A percentile compares a stretch with the other conserved stretches of the same genome.
Conservation (phyloP, 2,888 invertebrate genomes). For the Acronicta leporina region DNA sequence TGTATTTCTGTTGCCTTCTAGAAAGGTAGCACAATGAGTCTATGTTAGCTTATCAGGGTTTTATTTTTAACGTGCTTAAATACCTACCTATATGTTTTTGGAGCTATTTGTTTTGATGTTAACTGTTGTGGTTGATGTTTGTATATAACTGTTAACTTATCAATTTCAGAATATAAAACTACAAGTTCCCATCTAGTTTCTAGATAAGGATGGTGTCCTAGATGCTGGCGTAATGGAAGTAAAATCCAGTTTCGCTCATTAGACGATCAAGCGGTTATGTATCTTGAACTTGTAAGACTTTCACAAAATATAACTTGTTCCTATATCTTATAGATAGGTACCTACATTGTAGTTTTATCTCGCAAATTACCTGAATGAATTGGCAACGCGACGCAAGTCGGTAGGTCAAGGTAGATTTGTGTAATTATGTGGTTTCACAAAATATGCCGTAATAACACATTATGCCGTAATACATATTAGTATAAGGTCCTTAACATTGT, state of each 20-base stretch:
- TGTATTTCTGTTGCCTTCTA: constrained; percentile 16
- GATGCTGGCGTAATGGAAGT: constrained; percentile 50
- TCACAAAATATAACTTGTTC: constrained; percentile 51
- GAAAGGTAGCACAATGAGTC: constrained; percentile 19
- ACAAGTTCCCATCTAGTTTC: constrained; percentile 41
- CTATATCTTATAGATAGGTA: background rate
- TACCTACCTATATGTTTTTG: constrained; percentile 8
- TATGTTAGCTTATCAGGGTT: constrained; percentile 11
- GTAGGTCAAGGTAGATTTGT: constrained; percentile 46
- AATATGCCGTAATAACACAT: constrained; percentile 4
- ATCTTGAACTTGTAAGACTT: constrained; percentile 56
- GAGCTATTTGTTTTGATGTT: constrained; percentile 1
- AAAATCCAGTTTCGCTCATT: constrained; percentile 67
- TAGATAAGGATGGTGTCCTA: constrained; percentile 58
- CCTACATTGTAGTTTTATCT: background rate
- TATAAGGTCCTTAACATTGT: constrained; percentile 16
- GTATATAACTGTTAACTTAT: constrained; percentile 8
- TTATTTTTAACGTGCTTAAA: constrained; percentile 18
- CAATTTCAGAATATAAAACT: too few species aligned
- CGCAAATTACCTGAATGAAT: constrained; percentile 5
- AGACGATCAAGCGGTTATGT: constrained; percentile 50
- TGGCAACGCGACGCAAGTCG: constrained; percentile 18
- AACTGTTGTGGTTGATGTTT: background rate
- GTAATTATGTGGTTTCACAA: constrained; percentile 14
- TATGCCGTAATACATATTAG: background rate